A percentile compares a stretch with the other conserved stretches of the same genome.
phyloP scores from a whole-genome alignment of 2,113 vertebrate species.

The Pristiophorus japonicus region DNA sequence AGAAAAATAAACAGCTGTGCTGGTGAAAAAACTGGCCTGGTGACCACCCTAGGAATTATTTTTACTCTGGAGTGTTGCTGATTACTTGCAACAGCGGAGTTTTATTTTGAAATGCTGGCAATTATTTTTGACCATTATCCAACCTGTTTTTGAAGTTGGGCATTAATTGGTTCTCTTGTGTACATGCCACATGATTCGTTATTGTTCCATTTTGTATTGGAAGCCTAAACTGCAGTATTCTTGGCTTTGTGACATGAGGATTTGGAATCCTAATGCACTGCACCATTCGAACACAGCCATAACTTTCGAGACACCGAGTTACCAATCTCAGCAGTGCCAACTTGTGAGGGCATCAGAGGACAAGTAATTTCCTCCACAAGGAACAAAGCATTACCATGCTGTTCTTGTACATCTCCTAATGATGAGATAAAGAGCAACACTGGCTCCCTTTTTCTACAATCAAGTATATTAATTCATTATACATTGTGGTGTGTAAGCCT shows the following conservation, averaged over 20 bases:
- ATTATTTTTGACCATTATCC: conserved; percentile 1
- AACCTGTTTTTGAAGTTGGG: neutral
- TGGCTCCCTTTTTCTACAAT: neutral
- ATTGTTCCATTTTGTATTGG: neutral
- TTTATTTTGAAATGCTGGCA: conserved; percentile 7
- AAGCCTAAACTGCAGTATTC: no score
- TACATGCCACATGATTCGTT: neutral
- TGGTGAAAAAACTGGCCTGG: neutral
- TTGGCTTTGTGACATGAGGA: neutral
- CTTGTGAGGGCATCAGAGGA: neutral
- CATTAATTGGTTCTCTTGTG: conserved; percentile 23
- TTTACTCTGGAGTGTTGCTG: neutral
- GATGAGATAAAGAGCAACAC: neutral
- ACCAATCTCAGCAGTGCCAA: neutral
- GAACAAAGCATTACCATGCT: neutral
- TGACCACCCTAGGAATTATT: neutral
- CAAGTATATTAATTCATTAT: neutral
- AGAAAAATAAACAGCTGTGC: conserved; percentile 9
- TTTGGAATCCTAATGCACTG: neutral
- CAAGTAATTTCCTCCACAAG: neutral
- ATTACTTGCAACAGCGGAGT: neutral
- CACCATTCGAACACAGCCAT: neutral
- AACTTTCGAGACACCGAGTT: neutral
- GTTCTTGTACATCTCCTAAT: neutral
- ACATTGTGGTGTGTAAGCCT: neutral